Base-by-base conservation (phyloP, 2,888 invertebrate species). In the Ochropleura plecta region DNA sequence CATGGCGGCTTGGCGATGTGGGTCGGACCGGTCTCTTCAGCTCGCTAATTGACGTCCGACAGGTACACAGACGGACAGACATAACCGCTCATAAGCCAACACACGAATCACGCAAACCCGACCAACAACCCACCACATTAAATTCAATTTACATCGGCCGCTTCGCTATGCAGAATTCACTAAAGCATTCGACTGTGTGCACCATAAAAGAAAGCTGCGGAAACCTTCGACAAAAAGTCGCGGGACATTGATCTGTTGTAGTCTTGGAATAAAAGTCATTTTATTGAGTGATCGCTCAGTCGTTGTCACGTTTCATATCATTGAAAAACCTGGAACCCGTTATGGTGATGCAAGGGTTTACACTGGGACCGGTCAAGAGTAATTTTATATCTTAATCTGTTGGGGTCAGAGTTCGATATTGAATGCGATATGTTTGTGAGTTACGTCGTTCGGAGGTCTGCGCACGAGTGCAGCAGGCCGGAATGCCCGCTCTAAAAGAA, bases 11-110 rank as follows among this genome's bases (percentile, higher is more conserved):
- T 90, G 92, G 92, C 88, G 86, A 90, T 85, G 90, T 90, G 88
- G 91, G 88, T 83, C 89, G 82, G 89, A 95, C 96, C 93, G 94
- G 95, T 94, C 93, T 90, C 89, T 90, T 87, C 90, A 83, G 89
- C 86, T 89, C 92, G 90, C 94, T 96, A 95, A 96, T 95, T 95
- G 96, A 95, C 94, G 92, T 93, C 91, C 91, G 92, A 93, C 94
- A 94, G 93, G 76, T 83, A 82, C 78, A 81, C 83, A 81, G 81
- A 85, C 89, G 78, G 83, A 86, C 89, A 85, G 84, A 87, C 86
- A 84, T 85, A 91, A 90, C 88, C 83, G 79, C 88, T 87, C 86
- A 91, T 88, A 89, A 87, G 89, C 85, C 86, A 85, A 87, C 80
- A 78, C 57, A 79, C 76, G 73, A 87, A 87, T 84, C 86, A 81